phyloP scores from a whole-genome alignment of 1,140 invertebrate species.

The Trissolcus basalis region DNA sequence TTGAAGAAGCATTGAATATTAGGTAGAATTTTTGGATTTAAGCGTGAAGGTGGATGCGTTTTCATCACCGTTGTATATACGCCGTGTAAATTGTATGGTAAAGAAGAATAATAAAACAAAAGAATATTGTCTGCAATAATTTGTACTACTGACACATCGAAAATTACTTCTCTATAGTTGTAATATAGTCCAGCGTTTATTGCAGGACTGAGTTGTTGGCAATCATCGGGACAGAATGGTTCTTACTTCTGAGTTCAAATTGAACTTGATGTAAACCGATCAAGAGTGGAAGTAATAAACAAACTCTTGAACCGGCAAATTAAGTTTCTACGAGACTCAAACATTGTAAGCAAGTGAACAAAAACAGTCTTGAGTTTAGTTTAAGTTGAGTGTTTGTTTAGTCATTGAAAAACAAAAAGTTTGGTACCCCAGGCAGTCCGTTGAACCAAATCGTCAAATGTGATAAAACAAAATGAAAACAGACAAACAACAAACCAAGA shows the following conservation, averaged over 20 bases:
- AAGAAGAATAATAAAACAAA: background rate
- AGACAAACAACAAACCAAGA: conserved; percentile 51
- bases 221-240: background rate
- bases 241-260: background rate
- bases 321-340: background rate
- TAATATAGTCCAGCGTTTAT: conserved; percentile 63
- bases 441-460: conserved; percentile 5
- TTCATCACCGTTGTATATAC: conserved; percentile 58
- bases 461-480: conserved; percentile 9
- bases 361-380: background rate
- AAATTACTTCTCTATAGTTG: conserved; percentile 57
- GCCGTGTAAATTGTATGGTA: conserved; percentile 50
- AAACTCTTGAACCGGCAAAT: background rate
- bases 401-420: background rate
- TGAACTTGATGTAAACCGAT: background rate
- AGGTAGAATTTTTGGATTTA: conserved; percentile 1
- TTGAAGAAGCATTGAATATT: conserved; percentile 2
- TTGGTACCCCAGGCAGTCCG: conserved; percentile 21
- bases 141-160: conserved; percentile 64
- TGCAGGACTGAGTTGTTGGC: conserved; percentile 55
- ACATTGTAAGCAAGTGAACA: too few species aligned
- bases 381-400: too few species aligned
- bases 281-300: background rate
- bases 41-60: conserved; percentile 23
- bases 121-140: conserved; percentile 42